phyloP scores from a whole-genome alignment of 1,140 invertebrate species.

The Drosophila sp. region DNA sequence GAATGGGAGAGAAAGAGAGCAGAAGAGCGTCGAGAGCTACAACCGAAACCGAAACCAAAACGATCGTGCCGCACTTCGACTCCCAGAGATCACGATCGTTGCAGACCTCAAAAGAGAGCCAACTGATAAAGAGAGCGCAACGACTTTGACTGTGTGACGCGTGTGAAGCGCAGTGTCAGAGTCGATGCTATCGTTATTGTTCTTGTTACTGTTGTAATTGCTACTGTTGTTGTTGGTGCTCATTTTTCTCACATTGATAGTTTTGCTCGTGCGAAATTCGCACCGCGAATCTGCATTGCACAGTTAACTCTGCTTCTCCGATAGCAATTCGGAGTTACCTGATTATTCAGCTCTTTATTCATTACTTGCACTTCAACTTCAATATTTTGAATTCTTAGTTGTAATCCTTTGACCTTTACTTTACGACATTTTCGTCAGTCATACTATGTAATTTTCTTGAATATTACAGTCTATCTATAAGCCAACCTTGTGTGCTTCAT shows the following conservation, averaged over 20 bases:
- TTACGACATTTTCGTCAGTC: background rate
- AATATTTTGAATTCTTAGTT: background rate
- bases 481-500: too few relatives aligned
- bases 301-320: too few relatives aligned
- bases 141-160: constrained; percentile 24
- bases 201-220: background rate
- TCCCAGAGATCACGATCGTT: constrained; percentile 22
- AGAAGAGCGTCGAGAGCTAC: constrained; percentile 4
- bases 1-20: background rate
- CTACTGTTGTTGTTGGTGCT: background rate
- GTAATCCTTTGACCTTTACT: background rate
- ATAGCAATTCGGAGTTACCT: too few relatives aligned
- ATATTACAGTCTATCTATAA: too few relatives aligned
- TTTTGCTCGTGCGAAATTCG: constrained; percentile 7
- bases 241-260: background rate
- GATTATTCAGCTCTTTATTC: too few relatives aligned
- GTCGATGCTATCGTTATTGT: constrained; percentile 5
- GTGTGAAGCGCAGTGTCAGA: constrained; percentile 18
- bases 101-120: constrained; percentile 1
- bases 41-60: background rate
- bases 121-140: constrained; percentile 51
- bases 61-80: background rate
- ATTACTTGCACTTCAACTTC: too few relatives aligned
- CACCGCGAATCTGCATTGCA: too few relatives aligned
- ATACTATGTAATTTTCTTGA: background rate